Percentiles rank a stretch among this genome's conserved stretches.
These are phyloP conservation scores for Microcaecilia unicolor DNA, from an alignment of 2,797 vertebrate genomes.

Conservation along the genomic window DNA sequence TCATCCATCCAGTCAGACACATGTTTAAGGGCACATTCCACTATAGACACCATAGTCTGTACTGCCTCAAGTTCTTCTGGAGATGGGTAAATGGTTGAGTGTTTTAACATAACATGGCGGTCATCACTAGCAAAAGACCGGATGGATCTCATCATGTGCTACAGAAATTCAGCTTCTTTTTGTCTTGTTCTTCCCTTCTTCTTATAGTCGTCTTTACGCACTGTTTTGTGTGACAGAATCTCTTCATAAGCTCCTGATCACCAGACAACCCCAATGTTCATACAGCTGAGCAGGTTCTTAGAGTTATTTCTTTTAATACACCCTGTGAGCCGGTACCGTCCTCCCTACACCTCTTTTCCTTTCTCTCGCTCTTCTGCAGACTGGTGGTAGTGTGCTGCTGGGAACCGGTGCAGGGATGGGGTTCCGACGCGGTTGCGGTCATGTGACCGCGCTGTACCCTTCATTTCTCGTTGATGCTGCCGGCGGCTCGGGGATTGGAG, in stretches of 20 bases:
- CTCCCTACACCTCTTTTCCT: too few species aligned
- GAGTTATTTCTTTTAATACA: slow-evolving; percentile 34
- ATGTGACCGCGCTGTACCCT: too few species aligned
- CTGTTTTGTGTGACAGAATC: slow-evolving; percentile 58
- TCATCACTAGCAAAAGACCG: slow-evolving; percentile 97
- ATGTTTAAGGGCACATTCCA: slow-evolving; percentile 92
- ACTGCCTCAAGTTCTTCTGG: slow-evolving; percentile 92
- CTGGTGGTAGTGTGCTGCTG: too few species aligned
- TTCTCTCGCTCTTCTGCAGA: too few species aligned
- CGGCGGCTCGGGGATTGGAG: too few species aligned
- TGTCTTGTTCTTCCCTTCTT: slow-evolving; percentile 55
- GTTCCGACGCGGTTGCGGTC: too few species aligned
- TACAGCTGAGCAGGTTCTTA: slow-evolving; percentile 32
- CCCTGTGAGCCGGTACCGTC: too few species aligned
- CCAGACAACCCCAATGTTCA: slow-evolving; percentile 49
- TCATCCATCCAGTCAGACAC: slow-evolving; percentile 95
- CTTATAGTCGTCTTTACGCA: slow-evolving; percentile 62
- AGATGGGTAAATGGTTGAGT: slow-evolving; percentile 95
- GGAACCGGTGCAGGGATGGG: too few species aligned
- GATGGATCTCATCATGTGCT: slow-evolving; percentile 85
- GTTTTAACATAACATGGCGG: slow-evolving; percentile 97
- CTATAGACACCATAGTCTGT: slow-evolving; percentile 93
- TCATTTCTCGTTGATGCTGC: too few species aligned
- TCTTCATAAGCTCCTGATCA: slow-evolving; percentile 74
- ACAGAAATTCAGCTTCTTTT: slow-evolving; percentile 47